A percentile compares a stretch with the other conserved stretches of the same genome.
These are phyloP conservation scores for Melieria omissa DNA, from an alignment of 2,888 invertebrate species.

Conservation along the genomic window DNA sequence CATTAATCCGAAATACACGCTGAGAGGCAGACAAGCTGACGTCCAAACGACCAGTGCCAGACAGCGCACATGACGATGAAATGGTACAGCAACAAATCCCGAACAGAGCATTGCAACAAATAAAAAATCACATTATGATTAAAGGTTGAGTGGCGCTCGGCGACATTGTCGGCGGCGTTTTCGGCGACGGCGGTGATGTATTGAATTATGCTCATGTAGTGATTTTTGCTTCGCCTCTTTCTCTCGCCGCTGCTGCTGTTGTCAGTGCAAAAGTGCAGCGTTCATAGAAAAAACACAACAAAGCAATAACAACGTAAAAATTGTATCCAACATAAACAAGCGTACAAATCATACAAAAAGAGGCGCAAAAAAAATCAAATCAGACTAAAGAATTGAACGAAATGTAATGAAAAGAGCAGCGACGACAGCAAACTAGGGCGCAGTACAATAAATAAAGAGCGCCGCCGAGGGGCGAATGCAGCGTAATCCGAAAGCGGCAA, in stretches of 20 bases:
- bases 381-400: neutral
- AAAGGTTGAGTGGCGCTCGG: constrained; percentile 27
- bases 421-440: too few species aligned
- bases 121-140: constrained; percentile 5
- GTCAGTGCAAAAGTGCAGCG: neutral
- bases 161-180: neutral
- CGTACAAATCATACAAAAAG: neutral
- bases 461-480: too few species aligned
- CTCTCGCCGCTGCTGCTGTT: neutral
- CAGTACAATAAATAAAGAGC: too few species aligned
- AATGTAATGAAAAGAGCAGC: constrained; percentile 6
- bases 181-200: constrained; percentile 9
- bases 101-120: constrained; percentile 19
- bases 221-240: neutral
- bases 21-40: constrained; percentile 40
- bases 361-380: neutral
- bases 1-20: constrained; percentile 47
- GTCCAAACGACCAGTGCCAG: neutral
- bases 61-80: neutral
- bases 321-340: neutral
- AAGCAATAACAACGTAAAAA: too few species aligned
- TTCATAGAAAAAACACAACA: neutral
- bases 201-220: constrained; percentile 1
- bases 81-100: constrained; percentile 12
- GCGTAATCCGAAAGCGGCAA: too few species aligned